Conservation (phyloP, 2,888 invertebrate genomes). For the Ectemnius continuus region DNA sequence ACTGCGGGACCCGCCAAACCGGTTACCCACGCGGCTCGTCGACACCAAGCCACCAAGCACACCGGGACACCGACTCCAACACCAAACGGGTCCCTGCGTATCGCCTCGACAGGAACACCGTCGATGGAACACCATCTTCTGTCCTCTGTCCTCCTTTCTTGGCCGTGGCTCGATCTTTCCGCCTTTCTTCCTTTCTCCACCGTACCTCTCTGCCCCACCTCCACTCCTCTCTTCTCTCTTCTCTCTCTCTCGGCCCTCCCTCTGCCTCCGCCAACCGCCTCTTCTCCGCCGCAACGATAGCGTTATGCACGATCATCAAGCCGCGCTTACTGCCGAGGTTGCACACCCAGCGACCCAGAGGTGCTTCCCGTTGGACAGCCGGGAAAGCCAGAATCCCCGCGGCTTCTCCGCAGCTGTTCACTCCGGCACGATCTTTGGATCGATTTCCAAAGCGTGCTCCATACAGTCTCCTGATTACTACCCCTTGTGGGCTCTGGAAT, state of each 20-base stretch:
- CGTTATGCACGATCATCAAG: conserved; percentile 69
- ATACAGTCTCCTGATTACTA: too few species aligned
- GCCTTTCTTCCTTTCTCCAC: conserved; percentile 10
- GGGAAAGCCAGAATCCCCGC: conserved; percentile 13
- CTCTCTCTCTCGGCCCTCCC: too few species aligned
- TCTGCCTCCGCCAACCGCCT: conserved; percentile 27
- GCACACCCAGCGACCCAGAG: conserved; percentile 68
- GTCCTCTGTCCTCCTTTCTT: conserved; percentile 40
- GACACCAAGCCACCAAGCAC: conserved; percentile 62
- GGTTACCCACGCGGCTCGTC: conserved; percentile 74
- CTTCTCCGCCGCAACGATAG: conserved; percentile 55
- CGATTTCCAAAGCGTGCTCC: too few species aligned
- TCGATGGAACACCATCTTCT: conserved; percentile 66
- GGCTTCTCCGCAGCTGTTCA: not conserved
- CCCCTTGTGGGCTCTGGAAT: too few species aligned
- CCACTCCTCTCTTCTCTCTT: too few species aligned
- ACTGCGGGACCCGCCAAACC: conserved; percentile 76
- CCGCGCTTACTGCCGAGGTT: conserved; percentile 67
- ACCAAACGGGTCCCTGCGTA: conserved; percentile 59
- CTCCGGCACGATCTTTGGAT: too few species aligned
- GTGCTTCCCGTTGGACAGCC: conserved; percentile 39
- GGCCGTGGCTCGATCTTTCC: conserved; percentile 23
- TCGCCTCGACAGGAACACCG: conserved; percentile 61
- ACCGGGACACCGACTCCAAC: conserved; percentile 65
- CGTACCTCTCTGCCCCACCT: too few species aligned